phyloP scores from a whole-genome alignment of 2,888 invertebrate species.

The Drepana falcataria region DNA sequence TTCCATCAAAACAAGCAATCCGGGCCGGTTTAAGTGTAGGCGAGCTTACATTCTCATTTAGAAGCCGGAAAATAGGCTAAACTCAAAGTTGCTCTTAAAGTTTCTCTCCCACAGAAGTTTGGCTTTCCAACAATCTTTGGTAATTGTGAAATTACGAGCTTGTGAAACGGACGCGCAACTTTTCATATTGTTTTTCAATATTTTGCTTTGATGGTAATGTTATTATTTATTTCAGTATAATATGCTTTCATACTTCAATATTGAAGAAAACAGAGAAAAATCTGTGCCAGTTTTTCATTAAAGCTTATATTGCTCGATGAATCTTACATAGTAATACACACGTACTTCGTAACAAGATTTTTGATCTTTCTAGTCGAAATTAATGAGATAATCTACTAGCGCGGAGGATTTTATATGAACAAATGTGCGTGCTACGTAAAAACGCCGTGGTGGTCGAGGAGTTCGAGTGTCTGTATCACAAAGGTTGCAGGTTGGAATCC shows the following conservation, averaged over 20 bases:
- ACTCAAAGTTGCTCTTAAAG: conserved; percentile 2
- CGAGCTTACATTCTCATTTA: conserved; percentile 2
- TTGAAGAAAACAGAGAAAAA: not conserved
- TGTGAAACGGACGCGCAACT: conserved; percentile 1
- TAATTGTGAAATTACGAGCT: conserved; percentile 3
- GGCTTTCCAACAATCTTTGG: conserved; percentile 1
- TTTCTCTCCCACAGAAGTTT: conserved; percentile 1
- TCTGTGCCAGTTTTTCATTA: too few relatives aligned
- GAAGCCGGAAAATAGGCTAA: conserved; percentile 2
- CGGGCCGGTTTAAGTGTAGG: not conserved
- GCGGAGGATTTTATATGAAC: too few relatives aligned
- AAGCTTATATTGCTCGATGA: too few relatives aligned
- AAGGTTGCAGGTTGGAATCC: too few relatives aligned
- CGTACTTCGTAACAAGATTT: too few relatives aligned
- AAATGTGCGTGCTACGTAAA: too few relatives aligned
- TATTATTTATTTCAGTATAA: not conserved
- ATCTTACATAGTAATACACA: too few relatives aligned
- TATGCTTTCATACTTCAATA: not conserved
- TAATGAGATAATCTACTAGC: too few relatives aligned
- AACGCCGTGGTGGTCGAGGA: too few relatives aligned
- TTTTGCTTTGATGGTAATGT: not conserved
- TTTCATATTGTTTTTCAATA: not conserved
- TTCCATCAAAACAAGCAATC: not conserved
- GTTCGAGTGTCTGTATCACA: too few relatives aligned
- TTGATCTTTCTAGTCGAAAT: too few relatives aligned